Base-by-base conservation (phyloP, 2,113 vertebrate genomes). In the Oreochromis tanganicae region DNA sequence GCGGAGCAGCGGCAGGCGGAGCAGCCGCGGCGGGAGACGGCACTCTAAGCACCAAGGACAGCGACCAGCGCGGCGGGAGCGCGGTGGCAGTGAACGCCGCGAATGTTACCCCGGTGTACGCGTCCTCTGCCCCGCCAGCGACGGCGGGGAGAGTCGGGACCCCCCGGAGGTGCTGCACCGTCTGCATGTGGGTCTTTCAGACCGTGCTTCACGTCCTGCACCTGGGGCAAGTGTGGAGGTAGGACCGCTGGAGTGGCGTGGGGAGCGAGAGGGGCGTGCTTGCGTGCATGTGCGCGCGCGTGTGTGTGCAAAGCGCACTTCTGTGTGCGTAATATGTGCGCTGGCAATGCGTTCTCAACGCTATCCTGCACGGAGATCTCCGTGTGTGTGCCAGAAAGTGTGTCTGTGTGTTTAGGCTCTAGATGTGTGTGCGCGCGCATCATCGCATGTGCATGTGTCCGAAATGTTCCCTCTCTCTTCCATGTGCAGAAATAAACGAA, bases 211-310 rank as follows among this genome's bases (percentile, higher is more conserved):
- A 98, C 95, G 95, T 98, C 84, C 95, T 99, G 92, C 98, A 98
- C 96, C 97, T 99, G 88, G 98, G 98, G 80, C 98, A 98, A 91
- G 97, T 98, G 92, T 99, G 98, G 98, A 98, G 97, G 98, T 98
- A 97, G 93, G 97, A 88, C 80, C 48, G 57, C 85, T 66, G 82
- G 57, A 79, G 34, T n/a, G 85, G 38, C 36, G 52, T 36, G 68
- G 27, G 83, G 86, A 50, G 14, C 78, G 24, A 68, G 81, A 43
- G 61, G 73, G 56, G 80, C 43, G 91, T 36, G 78, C n/a, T 32
- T 71, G 80, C 57, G 83, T 56, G 71, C 52, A 29, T 50, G 80
- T 17, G 83, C 1, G 59, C 32, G 80, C 3, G 83, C 0, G 68
- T 0, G 56, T 2, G 81, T 17, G 46, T 59, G 75, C 34, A 52